Evolutionary conservation across 2,113 vertebrate species (phyloP), one percentile per base, ranked within the genome.

Genomic region (Phainopepla nitens): DNA sequence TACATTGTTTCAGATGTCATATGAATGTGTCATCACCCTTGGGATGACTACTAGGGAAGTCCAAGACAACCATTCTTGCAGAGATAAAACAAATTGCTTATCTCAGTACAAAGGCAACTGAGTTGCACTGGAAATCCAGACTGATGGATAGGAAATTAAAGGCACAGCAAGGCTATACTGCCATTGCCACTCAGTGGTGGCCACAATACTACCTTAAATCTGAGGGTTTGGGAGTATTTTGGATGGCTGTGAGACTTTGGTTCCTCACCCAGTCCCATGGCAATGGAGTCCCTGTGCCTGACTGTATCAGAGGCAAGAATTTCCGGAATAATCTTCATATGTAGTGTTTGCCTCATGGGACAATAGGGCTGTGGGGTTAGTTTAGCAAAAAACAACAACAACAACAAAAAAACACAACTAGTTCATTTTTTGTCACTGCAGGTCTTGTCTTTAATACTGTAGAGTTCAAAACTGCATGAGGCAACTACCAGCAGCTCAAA

Each of bases 1-100:
- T 94, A 75, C 90, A 91, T 91, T 97, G 97, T 95, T 96, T 92
- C 94, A 96, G 95, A 94, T 96, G 96, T 89, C 95, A 95, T 44
- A 96, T 57, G 96, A 94, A 95, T 94, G 93, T 96, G 95, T 70
- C 80, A 94, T 94, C 94, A 44, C 90, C 62, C 73, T 86, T 68
- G 84, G 90, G 72, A 92, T 56, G 57, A 88, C 51, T 61, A 56
- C 21, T 42, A 75, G 50, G 66, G 82, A 95, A 96, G 94, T 95
- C 95, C 89, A 53, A n/a, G 84, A 89, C 89, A 94, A 81, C 78
- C 83, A 31, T 71, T 93, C 82, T 71, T 60, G 39, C 82, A 72
- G 90, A 97, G 94, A 90, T 95, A 96, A 95, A 96, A 90, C 76
- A 93, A 96, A 97, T 92, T 88, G 84, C 96, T 94, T 94, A 91